Base-by-base conservation (phyloP, 1,140 invertebrate genomes). In the Macrotrachela quadricornifera region DNA sequence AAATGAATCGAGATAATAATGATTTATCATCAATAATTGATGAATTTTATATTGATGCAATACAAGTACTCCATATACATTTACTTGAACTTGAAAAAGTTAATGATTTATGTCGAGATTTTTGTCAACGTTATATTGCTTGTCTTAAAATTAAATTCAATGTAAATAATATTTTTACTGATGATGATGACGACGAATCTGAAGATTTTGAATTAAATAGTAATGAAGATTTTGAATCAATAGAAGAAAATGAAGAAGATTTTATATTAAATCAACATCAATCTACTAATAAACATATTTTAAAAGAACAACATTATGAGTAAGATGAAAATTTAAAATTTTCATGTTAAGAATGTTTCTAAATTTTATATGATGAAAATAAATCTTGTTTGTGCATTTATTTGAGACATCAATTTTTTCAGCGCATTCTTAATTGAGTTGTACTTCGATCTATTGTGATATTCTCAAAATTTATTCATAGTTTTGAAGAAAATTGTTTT, bases 61-160 rank as follows among this genome's bases (percentile, higher is more conserved):
- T 71, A 37, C 65, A 70, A 50, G 69, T 71, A 13, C 60, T 71
- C 52, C 56, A 67, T 16, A 71, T 71, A 56, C 68, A 71, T 59
- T 55, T 71, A 11, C 48, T 70, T 21, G 69, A 71, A 57, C 52
- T 71, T 16, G 67, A 70, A 55, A 71, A 70, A 63, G 69, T 71
- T 12, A 68, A 62, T 45, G 69, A 71, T 40, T 54, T 71, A 44
- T 70, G 69, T 57, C 65, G 65, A 51, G 69, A 71, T 56, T 71
- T 71, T 57, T 69, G 68, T 54, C 60, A 57, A 18, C 61, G 68
- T 10, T 71, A 71, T 57, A 69, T 68, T 8, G 56, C 61, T 14
- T 69, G 65, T 56, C 58, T 71, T 18, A 66, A 66, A 56, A 60
- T 43, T 8, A 54, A 52, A 43, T 39, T 57, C 4, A 54, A 57